A percentile compares a stretch with the other conserved stretches of the same genome.
phyloP scores from a whole-genome alignment of 2,797 vertebrate species.

The Lerista edwardsae region DNA sequence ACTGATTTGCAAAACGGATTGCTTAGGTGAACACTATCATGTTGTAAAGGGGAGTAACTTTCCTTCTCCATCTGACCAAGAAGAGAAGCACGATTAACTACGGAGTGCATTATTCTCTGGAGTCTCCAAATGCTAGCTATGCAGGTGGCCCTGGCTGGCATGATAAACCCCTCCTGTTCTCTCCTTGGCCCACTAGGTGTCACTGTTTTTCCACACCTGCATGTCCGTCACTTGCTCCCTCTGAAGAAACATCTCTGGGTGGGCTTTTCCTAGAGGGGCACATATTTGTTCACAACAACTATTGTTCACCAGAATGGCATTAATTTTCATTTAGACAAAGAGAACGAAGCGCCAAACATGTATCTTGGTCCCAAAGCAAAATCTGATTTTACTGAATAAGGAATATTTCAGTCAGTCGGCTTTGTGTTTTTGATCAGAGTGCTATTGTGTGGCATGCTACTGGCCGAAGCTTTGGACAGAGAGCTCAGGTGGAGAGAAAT shows the following conservation, averaged over 20 bases:
- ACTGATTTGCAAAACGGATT: too few relatives aligned
- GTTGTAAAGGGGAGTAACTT: background rate
- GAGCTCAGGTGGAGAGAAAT: background rate
- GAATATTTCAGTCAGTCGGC: background rate
- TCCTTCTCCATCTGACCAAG: background rate
- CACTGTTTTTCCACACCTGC: slow-evolving; percentile 41
- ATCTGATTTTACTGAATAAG: background rate
- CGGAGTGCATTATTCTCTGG: background rate
- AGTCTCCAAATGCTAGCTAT: background rate
- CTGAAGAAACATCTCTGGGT: slow-evolving; percentile 10
- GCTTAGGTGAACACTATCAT: background rate
- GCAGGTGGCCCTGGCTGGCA: background rate
- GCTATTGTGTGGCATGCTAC: background rate
- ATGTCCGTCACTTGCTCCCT: background rate
- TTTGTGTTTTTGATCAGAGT: background rate
- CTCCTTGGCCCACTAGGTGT: slow-evolving; percentile 25
- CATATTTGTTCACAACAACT: slow-evolving; percentile 1
- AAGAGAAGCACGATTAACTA: background rate
- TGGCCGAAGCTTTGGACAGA: background rate
- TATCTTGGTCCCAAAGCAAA: background rate
- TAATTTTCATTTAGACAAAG: slow-evolving; percentile 36
- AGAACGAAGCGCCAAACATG: background rate
- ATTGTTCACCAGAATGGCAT: background rate
- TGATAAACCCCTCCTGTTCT: slow-evolving; percentile 13
- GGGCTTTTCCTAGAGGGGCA: slow-evolving; percentile 21